A percentile compares a stretch with the other conserved stretches of the same genome.
phyloP scores from a whole-genome alignment of 2,113 vertebrate genomes.

The Elachura formosa region DNA sequence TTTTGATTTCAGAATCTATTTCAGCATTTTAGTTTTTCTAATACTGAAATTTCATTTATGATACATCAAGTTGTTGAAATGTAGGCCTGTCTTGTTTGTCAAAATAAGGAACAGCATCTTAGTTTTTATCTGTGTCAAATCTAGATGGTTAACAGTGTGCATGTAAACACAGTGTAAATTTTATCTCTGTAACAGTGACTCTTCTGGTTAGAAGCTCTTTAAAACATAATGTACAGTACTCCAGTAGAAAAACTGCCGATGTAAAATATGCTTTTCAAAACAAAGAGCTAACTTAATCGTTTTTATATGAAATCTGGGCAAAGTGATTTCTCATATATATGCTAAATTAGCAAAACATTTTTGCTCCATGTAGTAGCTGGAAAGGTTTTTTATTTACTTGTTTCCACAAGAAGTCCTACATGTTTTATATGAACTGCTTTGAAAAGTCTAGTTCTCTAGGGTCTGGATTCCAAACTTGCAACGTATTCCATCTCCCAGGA shows the following conservation, averaged over 20 bases:
- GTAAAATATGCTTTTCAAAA: slow-evolving; percentile 1
- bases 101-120: slow-evolving; percentile 46
- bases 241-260: slow-evolving; percentile 36
- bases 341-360: slow-evolving; percentile 35
- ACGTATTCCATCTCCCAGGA: background rate
- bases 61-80: slow-evolving; percentile 41
- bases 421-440: background rate
- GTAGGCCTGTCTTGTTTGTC: slow-evolving; percentile 57
- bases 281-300: slow-evolving; percentile 7
- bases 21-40: slow-evolving; percentile 32
- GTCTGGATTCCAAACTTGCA: background rate
- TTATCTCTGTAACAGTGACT: slow-evolving; percentile 41
- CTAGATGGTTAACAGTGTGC: slow-evolving; percentile 49
- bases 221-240: slow-evolving; percentile 46
- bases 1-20: slow-evolving; percentile 36
- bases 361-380: slow-evolving; percentile 13
- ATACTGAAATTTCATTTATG: slow-evolving; percentile 35
- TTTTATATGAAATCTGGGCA: slow-evolving; percentile 31
- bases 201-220: slow-evolving; percentile 41
- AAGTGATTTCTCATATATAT: background rate
- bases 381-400: slow-evolving; percentile 25
- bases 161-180: slow-evolving; percentile 48
- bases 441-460: background rate
- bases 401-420: slow-evolving; percentile 5
- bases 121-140: slow-evolving; percentile 56